Conservation (phyloP, 1,140 invertebrate species). For the Caenorhabditis latens region DNA sequence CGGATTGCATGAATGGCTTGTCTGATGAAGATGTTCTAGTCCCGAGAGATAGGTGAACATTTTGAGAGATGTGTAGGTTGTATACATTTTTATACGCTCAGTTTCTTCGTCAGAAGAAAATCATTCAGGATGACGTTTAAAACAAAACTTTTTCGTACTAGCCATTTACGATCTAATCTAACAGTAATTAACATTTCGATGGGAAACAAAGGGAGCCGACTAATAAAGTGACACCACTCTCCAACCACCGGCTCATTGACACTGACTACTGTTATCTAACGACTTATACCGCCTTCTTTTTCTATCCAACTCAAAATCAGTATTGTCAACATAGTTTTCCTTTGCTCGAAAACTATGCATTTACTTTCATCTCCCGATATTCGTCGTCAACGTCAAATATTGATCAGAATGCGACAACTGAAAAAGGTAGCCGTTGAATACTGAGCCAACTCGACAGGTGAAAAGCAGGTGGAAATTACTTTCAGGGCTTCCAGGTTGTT, state of each 20-base stretch:
- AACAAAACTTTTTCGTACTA: too few relatives aligned
- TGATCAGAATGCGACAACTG: background rate
- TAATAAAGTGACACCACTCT: too few relatives aligned
- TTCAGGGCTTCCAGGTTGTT: background rate
- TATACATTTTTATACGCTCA: too few relatives aligned
- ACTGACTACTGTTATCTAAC: background rate
- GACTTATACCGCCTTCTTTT: background rate
- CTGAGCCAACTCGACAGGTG: background rate
- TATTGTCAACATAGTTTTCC: background rate
- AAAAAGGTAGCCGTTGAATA: background rate
- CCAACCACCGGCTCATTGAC: too few relatives aligned
- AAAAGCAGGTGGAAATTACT: background rate
- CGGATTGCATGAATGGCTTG: background rate
- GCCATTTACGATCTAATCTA: too few relatives aligned
- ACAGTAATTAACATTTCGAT: too few relatives aligned
- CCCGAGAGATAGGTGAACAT: too few relatives aligned
- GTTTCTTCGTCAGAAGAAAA: too few relatives aligned
- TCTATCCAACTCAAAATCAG: background rate
- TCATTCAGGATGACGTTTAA: too few relatives aligned
- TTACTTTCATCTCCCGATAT: conserved; percentile 18
- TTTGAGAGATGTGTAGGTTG: too few relatives aligned
- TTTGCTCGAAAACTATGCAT: background rate
- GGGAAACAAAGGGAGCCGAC: too few relatives aligned
- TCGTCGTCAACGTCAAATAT: conserved; percentile 23
- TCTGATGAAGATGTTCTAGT: background rate